Evolutionary conservation across 1,140 invertebrate genomes (phyloP), one percentile per base, ranked within the genome.

Genomic region (Drosophila kohkoa): DNA sequence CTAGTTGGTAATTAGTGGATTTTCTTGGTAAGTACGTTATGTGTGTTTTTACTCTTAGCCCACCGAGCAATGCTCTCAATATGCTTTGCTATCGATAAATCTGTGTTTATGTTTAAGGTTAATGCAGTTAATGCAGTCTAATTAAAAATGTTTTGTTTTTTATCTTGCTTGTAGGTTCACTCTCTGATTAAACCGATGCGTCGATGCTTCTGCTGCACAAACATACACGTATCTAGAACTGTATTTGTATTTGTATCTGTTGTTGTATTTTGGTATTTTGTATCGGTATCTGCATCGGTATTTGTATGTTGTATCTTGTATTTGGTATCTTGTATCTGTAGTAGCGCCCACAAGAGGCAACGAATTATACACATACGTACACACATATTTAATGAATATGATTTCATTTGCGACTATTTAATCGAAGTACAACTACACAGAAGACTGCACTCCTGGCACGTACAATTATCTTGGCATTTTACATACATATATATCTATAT

Each of bases 1-100:
- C 77, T 88, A 88, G 77, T 83, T 81, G 82, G 59, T 82, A 82
- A 80, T 77, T 77, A 83, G 78, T 80, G 73, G 59, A 83, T 82
- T 79, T 10, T 38, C 35, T 74, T 74, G 57, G 51, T 73, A 52
- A 52, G 13, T 52, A 52, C 28, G 11, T 52, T 32, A 32, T 25
- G 51, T n/a, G 13, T 25, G 51, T n/a, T 6, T 52, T 52, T 32
- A 28, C 25, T 13, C 30, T 32, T 13, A 58, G 16, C 65, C 8
- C 20, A 38, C 43, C 65, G 25, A 28, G 15, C n/a, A 58, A 20
- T 58, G 65, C 30, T 32, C 16, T 63, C 30, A 48, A 49, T 49
- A 20, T 25, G 15, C 16, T 20, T 52, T 52, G 28, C 28, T 25
- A 38, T 6, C 57, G 52, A 57, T n/a, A 67, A 55, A 55, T 60